phyloP scores from a whole-genome alignment of 2,888 invertebrate species.

The Drosophila recens region DNA sequence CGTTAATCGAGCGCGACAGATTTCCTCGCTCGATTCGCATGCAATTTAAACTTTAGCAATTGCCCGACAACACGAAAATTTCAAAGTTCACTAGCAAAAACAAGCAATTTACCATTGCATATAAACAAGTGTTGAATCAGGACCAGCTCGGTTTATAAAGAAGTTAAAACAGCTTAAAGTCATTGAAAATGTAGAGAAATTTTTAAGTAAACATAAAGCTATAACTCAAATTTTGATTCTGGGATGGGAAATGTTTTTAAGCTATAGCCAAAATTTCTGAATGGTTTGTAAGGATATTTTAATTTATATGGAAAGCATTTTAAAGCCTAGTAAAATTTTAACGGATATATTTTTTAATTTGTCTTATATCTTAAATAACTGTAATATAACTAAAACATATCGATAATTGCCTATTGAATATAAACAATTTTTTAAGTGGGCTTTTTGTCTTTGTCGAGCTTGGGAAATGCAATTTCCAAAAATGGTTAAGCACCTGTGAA shows the following conservation, averaged over 20 bases:
- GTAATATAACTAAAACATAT: too few species aligned
- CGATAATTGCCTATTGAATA: too few species aligned
- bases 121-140: slow-evolving; percentile 3
- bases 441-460: background rate
- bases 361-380: too few species aligned
- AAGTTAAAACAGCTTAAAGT: slow-evolving; percentile 9
- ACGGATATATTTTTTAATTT: too few species aligned
- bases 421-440: too few species aligned
- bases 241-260: too few species aligned
- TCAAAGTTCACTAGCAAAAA: slow-evolving; percentile 31
- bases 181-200: background rate
- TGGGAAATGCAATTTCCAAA: too few species aligned
- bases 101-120: slow-evolving; percentile 25
- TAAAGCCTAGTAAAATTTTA: too few species aligned
- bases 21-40: slow-evolving; percentile 29
- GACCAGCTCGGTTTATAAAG: background rate
- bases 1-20: slow-evolving; percentile 66
- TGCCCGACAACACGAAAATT: slow-evolving; percentile 38
- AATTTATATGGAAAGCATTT: too few species aligned
- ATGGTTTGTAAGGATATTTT: too few species aligned
- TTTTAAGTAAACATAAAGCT: slow-evolving; percentile 1
- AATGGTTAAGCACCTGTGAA: too few species aligned
- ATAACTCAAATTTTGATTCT: background rate
- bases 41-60: slow-evolving; percentile 60
- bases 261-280: too few species aligned